Conservation (phyloP, 2,113 vertebrate genomes). For the Piprites chloris region DNA sequence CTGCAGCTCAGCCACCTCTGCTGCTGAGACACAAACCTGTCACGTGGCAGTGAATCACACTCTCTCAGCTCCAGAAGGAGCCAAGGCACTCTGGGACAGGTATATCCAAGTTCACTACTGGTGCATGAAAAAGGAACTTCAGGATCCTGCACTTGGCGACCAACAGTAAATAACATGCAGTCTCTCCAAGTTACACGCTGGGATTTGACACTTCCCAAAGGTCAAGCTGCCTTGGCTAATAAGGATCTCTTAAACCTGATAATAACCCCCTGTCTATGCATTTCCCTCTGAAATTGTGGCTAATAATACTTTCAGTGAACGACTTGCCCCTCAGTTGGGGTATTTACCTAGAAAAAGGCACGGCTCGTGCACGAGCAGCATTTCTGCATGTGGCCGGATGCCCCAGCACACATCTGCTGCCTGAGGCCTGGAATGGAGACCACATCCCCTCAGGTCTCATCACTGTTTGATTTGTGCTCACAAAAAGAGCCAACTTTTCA, state of each 20-base stretch:
- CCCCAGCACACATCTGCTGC: accelerated
- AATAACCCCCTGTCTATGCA: background rate
- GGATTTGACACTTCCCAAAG: background rate
- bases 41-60: background rate
- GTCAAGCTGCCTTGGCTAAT: background rate
- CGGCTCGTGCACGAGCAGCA: background rate
- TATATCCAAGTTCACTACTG: background rate
- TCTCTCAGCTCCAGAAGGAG: background rate
- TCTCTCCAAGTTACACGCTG: background rate
- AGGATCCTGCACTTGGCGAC: background rate
- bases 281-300: background rate
- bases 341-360: background rate
- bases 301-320: background rate
- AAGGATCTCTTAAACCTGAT: background rate
- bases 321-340: background rate
- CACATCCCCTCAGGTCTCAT: background rate
- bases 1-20: background rate
- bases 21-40: background rate
- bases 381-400: background rate
- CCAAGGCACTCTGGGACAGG: background rate
- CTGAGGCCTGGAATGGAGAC: background rate
- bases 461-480: background rate
- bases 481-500: background rate
- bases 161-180: background rate
- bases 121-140: background rate